phyloP scores from a whole-genome alignment of 1,140 invertebrate genomes.

The Sycophaga agraensis region DNA sequence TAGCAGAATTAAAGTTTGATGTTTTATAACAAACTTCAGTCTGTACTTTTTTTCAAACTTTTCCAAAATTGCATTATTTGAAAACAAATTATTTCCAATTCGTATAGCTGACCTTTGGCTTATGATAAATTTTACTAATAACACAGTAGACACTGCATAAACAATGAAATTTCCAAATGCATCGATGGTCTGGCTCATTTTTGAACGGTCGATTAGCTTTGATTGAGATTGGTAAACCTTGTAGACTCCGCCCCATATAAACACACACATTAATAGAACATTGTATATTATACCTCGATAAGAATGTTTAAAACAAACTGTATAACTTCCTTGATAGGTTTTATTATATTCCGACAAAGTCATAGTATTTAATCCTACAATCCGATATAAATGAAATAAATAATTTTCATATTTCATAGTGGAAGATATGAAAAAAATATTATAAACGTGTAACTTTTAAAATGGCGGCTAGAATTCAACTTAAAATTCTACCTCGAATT shows the following conservation, averaged over 20 bases:
- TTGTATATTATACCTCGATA: not conserved
- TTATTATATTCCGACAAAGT: too few relatives aligned
- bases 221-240: too few relatives aligned
- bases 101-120: not conserved
- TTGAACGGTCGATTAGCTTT: not conserved
- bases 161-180: conserved; percentile 12
- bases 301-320: not conserved
- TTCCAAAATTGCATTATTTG: not conserved
- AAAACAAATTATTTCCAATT: not conserved
- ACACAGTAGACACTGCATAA: not conserved
- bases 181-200: conserved; percentile 4
- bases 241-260: too few relatives aligned
- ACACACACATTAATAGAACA: not conserved
- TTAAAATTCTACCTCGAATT: too few relatives aligned
- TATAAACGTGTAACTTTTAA: too few relatives aligned
- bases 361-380: not conserved
- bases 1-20: not conserved
- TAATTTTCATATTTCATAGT: not conserved
- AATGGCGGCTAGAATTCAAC: too few relatives aligned
- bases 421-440: not conserved
- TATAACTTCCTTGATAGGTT: not conserved
- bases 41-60: not conserved
- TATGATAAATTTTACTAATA: not conserved
- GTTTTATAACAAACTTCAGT: not conserved
- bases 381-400: not conserved